These are phyloP conservation scores for Ochotona princeps DNA, from an alignment of 2,113 vertebrate genomes.

Conservation along the genomic window DNA sequence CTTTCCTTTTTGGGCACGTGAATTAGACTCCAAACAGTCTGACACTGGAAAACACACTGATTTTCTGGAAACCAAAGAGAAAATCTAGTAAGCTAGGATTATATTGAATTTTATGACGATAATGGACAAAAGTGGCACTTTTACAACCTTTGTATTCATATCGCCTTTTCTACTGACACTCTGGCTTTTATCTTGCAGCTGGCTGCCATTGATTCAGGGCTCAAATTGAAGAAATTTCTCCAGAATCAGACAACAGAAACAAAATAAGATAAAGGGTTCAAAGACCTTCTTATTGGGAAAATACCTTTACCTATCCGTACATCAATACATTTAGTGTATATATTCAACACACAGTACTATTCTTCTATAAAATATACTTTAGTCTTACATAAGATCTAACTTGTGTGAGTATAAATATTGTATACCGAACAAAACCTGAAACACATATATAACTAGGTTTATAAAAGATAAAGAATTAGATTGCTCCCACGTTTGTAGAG, in stretches of 20 bases:
- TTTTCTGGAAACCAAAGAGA: slow-evolving; percentile 17
- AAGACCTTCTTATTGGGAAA: slow-evolving; percentile 21
- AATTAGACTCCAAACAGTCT: not conserved
- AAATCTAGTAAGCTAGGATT: slow-evolving; percentile 43
- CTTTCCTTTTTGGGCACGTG: not conserved
- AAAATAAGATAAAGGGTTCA: slow-evolving; percentile 34
- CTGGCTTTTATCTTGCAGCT: not conserved
- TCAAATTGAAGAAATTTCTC: slow-evolving; percentile 32
- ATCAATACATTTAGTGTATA: not conserved
- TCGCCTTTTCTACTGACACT: not conserved
- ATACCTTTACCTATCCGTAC: slow-evolving; percentile 4
- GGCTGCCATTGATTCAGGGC: not conserved
- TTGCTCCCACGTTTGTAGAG: too few species aligned
- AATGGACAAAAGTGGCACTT: not conserved
- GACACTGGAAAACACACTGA: not conserved
- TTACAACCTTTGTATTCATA: not conserved
- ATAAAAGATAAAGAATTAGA: not conserved
- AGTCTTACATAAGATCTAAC: slow-evolving; percentile 29
- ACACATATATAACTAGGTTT: not conserved
- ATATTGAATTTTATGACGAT: not conserved
- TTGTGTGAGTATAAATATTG: not conserved
- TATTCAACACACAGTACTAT: not conserved
- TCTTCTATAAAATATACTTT: not conserved
- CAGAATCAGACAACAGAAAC: not conserved
- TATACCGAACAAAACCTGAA: slow-evolving; percentile 27